These are phyloP conservation scores for Novumbra hubbsi DNA, from an alignment of 2,797 vertebrate genomes.

Conservation along the genomic window DNA sequence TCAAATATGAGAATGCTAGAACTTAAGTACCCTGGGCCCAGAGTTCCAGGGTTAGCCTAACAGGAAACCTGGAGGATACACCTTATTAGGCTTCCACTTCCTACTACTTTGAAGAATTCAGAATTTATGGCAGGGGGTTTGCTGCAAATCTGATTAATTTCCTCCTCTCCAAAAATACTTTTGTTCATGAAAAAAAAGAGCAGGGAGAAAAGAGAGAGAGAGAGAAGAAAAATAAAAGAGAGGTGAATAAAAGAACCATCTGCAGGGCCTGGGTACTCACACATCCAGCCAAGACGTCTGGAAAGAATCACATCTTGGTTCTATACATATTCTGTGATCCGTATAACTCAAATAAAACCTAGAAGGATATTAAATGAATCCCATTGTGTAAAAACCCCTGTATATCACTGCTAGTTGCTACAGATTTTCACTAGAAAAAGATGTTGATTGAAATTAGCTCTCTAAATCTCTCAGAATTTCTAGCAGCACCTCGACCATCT, in stretches of 20 bases:
- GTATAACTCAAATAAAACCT: constrained; percentile 71
- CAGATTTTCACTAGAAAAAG: constrained; percentile 56
- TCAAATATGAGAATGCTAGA: constrained; percentile 47
- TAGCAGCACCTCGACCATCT: not conserved
- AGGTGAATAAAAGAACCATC: constrained; percentile 76
- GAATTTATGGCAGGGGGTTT: constrained; percentile 72
- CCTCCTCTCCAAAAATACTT: constrained; percentile 57
- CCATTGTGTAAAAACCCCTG: constrained; percentile 57
- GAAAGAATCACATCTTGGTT: constrained; percentile 80
- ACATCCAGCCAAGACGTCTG: constrained; percentile 80
- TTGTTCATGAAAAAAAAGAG: constrained; percentile 67
- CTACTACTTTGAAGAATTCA: constrained; percentile 76
- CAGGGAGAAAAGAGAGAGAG: constrained; percentile 13
- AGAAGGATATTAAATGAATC: constrained; percentile 75
- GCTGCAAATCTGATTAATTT: constrained; percentile 80
- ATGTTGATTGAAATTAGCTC: constrained; percentile 51
- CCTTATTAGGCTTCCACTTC: constrained; percentile 77
- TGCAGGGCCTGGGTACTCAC: constrained; percentile 75
- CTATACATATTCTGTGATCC: constrained; percentile 75
- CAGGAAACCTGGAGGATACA: constrained; percentile 78
- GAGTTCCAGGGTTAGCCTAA: constrained; percentile 67
- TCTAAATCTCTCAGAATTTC: constrained; percentile 39
- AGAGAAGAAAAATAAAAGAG: constrained; percentile 59
- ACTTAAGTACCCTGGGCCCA: constrained; percentile 53
- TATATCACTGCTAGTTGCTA: constrained; percentile 54